Base-by-base conservation (phyloP, 2,888 invertebrate genomes). In the Atethmia centrago region DNA sequence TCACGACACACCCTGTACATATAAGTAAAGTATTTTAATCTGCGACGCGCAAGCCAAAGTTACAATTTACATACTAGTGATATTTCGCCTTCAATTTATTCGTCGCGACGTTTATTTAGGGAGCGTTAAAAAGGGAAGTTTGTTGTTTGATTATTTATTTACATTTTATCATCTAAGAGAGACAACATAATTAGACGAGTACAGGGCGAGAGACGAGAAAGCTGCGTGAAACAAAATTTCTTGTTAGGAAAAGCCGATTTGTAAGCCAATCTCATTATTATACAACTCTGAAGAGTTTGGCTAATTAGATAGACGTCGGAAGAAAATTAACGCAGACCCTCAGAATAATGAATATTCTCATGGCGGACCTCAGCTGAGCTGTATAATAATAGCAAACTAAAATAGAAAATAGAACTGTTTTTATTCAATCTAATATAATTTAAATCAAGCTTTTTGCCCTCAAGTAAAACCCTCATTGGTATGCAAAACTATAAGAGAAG, bases 11-110 rank as follows among this genome's bases (percentile, higher is more conserved):
- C n/a, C n/a, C n/a, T n/a, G n/a, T n/a, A n/a, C 4, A 4, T 31
- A 36, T 36, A 61, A 61, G 79, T 74, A 56, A 80, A 83, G 78
- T 77, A 77, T 85, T 85, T 81, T 83, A 79, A 81, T 85, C 69
- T 82, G 74, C 55, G 74, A 63, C 69, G 69, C 58, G 67, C 68
- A 66, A 67, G 77, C 56, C 65, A 70, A 82, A 82, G 61, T 74
- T 64, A 77, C 80, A 71, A 75, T 84, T 74, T 72, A 80, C 79
- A 75, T 70, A 78, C 80, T 73, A 83, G 67, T 82, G 66, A 79
- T 80, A 71, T 79, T 80, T 71, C 59, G 73, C 55, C 74, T 71
- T 66, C 58, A 76, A 59, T 74, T 80, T 71, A 82, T 79, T 61
- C 75, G 79, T 82, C 71, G 61, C 66, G 58, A 67, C 69, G 70